Conservation (phyloP, 2,888 invertebrate genomes). For the Temnothorax unifasciatus region DNA sequence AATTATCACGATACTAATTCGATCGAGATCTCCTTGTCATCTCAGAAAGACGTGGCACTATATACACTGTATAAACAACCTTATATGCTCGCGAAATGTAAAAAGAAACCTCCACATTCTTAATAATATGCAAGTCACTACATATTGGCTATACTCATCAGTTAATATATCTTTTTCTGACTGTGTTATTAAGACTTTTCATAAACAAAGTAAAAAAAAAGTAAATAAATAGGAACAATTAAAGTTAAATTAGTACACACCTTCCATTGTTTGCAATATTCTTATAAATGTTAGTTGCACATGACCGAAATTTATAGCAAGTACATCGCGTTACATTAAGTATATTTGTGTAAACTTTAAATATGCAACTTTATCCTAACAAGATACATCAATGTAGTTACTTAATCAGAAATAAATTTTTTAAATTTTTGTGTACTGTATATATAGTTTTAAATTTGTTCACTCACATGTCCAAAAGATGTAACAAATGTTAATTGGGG, state of each 20-base stretch:
- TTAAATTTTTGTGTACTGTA: conserved; percentile 58
- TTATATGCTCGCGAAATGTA: conserved; percentile 56
- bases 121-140: conserved; percentile 36
- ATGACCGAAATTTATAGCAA: conserved; percentile 52
- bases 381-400: conserved; percentile 57
- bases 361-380: conserved; percentile 52
- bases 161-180: conserved; percentile 45
- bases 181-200: conserved; percentile 49
- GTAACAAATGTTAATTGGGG: conserved; percentile 66
- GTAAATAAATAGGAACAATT: conserved; percentile 64
- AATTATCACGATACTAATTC: conserved; percentile 37
- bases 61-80: conserved; percentile 64
- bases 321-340: conserved; percentile 54
- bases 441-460: conserved; percentile 54
- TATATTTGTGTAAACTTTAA: conserved; percentile 55
- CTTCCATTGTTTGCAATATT: conserved; percentile 47
- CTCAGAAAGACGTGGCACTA: conserved; percentile 73
- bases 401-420: conserved; percentile 57
- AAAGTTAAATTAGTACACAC: conserved; percentile 61
- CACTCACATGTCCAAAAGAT: conserved; percentile 60
- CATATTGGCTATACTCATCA: neutral
- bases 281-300: conserved; percentile 59
- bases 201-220: conserved; percentile 46
- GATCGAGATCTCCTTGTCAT: conserved; percentile 48
- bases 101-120: conserved; percentile 43